Percentiles rank a stretch among this genome's conserved stretches.
These are phyloP conservation scores for Ariolimax columbianus DNA, from an alignment of 2,888 invertebrate species.

Conservation along the genomic window DNA sequence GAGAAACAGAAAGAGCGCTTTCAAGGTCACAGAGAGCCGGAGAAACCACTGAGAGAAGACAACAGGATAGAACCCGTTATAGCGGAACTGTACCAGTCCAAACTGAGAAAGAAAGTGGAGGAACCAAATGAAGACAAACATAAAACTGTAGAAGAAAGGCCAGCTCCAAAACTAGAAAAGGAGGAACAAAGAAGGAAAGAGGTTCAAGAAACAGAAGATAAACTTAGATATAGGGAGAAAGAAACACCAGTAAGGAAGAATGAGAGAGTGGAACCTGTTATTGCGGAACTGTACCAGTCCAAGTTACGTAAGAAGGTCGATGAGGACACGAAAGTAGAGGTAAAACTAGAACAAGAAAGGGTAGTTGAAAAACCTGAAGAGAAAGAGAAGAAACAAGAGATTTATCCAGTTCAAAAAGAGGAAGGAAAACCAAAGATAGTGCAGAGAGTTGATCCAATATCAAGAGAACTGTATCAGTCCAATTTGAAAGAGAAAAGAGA, in stretches of 20 bases:
- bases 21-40: neutral
- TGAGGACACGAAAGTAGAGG: neutral
- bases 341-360: too few relatives aligned
- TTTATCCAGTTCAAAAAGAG: neutral
- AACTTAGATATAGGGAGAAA: neutral
- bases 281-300: neutral
- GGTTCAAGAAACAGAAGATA: neutral
- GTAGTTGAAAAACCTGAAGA: neutral
- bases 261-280: neutral
- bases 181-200: neutral
- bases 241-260: neutral
- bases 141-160: neutral
- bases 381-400: neutral
- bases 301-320: neutral
- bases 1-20: neutral
- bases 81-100: neutral
- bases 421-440: neutral
- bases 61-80: neutral
- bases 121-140: neutral
- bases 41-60: neutral
- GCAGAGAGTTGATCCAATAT: neutral
- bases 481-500: neutral
- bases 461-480: neutral
- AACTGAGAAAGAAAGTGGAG: neutral
- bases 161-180: neutral